Base-by-base conservation (phyloP, 2,888 invertebrate species). In the Maniola hyperantus region DNA sequence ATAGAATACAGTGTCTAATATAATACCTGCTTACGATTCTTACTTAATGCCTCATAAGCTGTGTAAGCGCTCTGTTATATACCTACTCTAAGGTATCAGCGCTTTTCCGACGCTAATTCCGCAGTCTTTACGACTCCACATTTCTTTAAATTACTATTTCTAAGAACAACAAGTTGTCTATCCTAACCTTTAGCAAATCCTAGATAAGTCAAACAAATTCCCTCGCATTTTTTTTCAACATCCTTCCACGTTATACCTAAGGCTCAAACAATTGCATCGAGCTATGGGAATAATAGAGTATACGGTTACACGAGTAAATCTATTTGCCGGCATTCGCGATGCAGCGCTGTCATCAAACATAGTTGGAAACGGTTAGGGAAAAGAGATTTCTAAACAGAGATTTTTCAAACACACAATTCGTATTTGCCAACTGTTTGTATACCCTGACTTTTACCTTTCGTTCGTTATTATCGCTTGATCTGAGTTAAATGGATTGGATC, bases 311-410 rank as follows among this genome's bases (percentile, higher is more conserved):
- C 57, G 36, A 53, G 51, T 61, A 57, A 68, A 70, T 66, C 64
- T 64, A 51, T 58, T 63, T 66, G 62, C 34, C 18, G 8, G 46
- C 55, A 65, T 66, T 48, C 61, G 39, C n/a, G 64, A 64, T 64
- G 61, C 67, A 67, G 57, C 61, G 53, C 64, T 64, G 67, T 67
- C 69, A 64, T 39, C 64, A 65, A 64, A 69, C 64, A 64, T 51
- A 61, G 57, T 64, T 64, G 58, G 48, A 62, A 67, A 67, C 50
- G 53, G 53, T 58, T 64, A 58, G 57, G 62, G 61, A 64, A 57
- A 69, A 64, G 58, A 13, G 57, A 64, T 62, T 69, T 62, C 62
- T 62, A 62, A 42, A 62, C 62, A 53, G 51, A 53, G 51, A 15
- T 67, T 64, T 51, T 57, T 62, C 51, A 42, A 58, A 60, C 54